Conservation (phyloP, 2,888 invertebrate species). For the Drosophila cracens region DNA sequence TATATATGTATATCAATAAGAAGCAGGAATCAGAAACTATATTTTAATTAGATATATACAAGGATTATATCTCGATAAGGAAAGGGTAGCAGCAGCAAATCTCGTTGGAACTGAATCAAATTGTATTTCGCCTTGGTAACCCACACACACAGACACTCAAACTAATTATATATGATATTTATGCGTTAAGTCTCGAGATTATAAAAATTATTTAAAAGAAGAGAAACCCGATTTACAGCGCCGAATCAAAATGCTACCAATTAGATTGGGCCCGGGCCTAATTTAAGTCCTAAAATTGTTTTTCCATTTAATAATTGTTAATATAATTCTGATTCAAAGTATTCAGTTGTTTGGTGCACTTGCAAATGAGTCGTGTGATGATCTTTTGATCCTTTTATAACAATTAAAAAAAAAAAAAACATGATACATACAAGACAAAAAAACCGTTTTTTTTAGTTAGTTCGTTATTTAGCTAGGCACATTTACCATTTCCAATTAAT, state of each 20-base stretch:
- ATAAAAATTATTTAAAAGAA: conserved; percentile 47
- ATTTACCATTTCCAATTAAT: conserved; percentile 68
- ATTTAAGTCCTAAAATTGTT: conserved; percentile 5
- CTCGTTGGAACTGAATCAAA: conserved; percentile 67
- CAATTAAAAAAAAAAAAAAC: conserved; percentile 17
- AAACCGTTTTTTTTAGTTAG: conserved; percentile 33
- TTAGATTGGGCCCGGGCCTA: neutral
- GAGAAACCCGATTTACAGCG: conserved; percentile 17
- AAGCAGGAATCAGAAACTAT: conserved; percentile 37
- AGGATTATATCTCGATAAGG: conserved; percentile 47
- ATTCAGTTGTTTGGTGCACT: conserved; percentile 35
- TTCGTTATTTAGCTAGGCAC: conserved; percentile 59
- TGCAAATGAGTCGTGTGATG: conserved; percentile 32
- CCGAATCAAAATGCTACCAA: conserved; percentile 23
- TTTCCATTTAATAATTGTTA: conserved; percentile 29
- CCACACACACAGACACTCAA: conserved; percentile 4
- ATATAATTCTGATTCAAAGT: conserved; percentile 34
- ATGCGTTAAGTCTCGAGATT: conserved; percentile 22
- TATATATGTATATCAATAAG: conserved; percentile 11
- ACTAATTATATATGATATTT: conserved; percentile 26
- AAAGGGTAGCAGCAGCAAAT: conserved; percentile 25
- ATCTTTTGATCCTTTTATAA: conserved; percentile 42
- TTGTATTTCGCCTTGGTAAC: conserved; percentile 45
- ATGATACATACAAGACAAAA: conserved; percentile 10
- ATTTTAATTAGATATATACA: conserved; percentile 37